A percentile compares a stretch with the other conserved stretches of the same genome.
Conservation (phyloP, 2,888 invertebrate species). For the Anorthoa munda region DNA sequence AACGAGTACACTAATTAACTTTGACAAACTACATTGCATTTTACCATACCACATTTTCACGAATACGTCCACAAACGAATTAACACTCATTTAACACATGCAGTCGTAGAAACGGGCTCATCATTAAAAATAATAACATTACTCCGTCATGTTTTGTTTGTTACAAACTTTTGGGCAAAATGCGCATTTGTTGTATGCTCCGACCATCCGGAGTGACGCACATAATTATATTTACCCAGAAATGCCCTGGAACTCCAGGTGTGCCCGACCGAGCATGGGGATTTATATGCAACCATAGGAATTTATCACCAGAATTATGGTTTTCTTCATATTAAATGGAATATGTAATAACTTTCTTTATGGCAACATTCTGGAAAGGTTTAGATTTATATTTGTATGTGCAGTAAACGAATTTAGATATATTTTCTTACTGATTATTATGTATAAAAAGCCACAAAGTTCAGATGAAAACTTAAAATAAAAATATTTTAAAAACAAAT, state of each 20-base stretch:
- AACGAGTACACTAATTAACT: slow-evolving; percentile 12
- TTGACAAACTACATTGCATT: slow-evolving; percentile 3
- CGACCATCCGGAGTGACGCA: slow-evolving; percentile 28
- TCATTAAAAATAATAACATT: slow-evolving; percentile 38
- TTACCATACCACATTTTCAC: slow-evolving; percentile 5
- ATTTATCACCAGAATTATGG: slow-evolving; percentile 52
- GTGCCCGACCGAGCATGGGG: slow-evolving; percentile 47
- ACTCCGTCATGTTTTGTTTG: slow-evolving; percentile 36
- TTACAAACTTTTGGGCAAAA: slow-evolving; percentile 33
- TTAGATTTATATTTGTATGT: neutral
- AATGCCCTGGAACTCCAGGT: slow-evolving; percentile 6
- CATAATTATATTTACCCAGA: slow-evolving; percentile 53
- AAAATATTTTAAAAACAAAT: neutral
- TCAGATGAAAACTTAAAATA: too few species aligned
- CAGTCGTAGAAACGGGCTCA: slow-evolving; percentile 1
- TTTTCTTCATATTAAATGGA: slow-evolving; percentile 38
- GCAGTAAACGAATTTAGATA: too few species aligned
- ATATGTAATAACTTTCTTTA: slow-evolving; percentile 4
- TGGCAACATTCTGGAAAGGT: neutral
- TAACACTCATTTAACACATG: slow-evolving; percentile 1
- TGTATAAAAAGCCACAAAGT: too few species aligned
- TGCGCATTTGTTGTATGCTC: slow-evolving; percentile 24
- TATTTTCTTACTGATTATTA: too few species aligned
- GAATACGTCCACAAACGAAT: neutral
- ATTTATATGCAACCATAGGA: slow-evolving; percentile 61